Evolutionary conservation across 2,797 vertebrate species (phyloP).

Genomic region (Coregonus sp.): DNA sequence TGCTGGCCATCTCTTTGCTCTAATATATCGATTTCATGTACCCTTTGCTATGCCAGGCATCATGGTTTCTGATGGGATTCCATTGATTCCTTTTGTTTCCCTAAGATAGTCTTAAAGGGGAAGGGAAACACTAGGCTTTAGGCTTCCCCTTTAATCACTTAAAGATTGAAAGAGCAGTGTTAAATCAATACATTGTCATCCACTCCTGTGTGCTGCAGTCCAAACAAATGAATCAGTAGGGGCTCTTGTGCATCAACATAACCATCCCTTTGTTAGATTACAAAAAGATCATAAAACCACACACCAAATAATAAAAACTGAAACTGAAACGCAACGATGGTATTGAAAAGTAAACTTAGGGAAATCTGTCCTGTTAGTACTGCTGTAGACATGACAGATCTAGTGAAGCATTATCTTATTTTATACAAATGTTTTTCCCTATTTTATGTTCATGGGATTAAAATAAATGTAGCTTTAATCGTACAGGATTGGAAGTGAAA

Average conservation of each 20-base stretch:
- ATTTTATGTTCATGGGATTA: no score
- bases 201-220: not conserved
- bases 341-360: no score
- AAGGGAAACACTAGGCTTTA: no score
- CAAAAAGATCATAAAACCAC: not conserved
- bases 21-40: not conserved
- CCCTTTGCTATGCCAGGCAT: not conserved
- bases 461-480: no score
- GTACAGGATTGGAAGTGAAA: not conserved
- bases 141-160: not conserved
- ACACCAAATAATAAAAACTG: not conserved
- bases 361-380: no score
- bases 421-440: not conserved
- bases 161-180: not conserved
- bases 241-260: not conserved
- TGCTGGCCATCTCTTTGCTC: not conserved
- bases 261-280: not conserved
- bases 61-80: not conserved
- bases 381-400: not conserved
- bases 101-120: not conserved
- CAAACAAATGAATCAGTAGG: not conserved
- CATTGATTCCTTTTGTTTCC: not conserved
- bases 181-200: not conserved
- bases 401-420: not conserved
- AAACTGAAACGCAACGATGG: no score